phyloP scores from a whole-genome alignment of 2,888 invertebrate species.

The Andrena haemorrhoa region DNA sequence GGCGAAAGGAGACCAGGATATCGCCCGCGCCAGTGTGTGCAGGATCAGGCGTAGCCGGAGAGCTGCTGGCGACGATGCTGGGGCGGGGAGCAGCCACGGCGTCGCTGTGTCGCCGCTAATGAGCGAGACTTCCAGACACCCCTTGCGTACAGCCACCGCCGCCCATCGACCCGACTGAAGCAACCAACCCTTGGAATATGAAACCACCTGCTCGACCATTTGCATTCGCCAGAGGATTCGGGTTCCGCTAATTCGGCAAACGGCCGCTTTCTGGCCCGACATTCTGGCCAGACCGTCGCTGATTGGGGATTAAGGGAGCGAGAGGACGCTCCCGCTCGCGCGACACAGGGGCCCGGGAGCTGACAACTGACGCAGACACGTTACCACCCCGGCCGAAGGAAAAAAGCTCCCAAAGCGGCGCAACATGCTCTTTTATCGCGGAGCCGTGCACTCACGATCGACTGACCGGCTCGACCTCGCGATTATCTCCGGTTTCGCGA shows the following conservation, averaged over 20 bases:
- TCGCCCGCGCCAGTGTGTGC: slow-evolving; percentile 2
- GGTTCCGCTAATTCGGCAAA: slow-evolving; percentile 63
- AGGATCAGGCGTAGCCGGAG: slow-evolving; percentile 24
- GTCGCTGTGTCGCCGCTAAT: slow-evolving; percentile 70
- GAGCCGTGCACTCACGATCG: background rate
- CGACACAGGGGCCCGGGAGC: slow-evolving; percentile 1
- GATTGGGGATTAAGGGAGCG: slow-evolving; percentile 57
- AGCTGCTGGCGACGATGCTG: slow-evolving; percentile 35
- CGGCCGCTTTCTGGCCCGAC: slow-evolving; percentile 42
- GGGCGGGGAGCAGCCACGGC: slow-evolving; percentile 40
- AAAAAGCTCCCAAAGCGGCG: slow-evolving; percentile 10
- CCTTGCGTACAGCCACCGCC: slow-evolving; percentile 47
- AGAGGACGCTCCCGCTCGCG: slow-evolving; percentile 13
- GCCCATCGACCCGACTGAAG: slow-evolving; percentile 25
- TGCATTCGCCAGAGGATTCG: slow-evolving; percentile 60
- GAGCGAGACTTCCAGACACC: slow-evolving; percentile 73
- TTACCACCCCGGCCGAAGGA: background rate
- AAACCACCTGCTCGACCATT: slow-evolving; percentile 71
- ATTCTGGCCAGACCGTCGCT: slow-evolving; percentile 29
- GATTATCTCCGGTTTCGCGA: slow-evolving; percentile 6
- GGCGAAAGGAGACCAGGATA: slow-evolving; percentile 16
- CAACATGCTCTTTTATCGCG: background rate
- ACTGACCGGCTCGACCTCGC: background rate
- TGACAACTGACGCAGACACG: slow-evolving; percentile 12
- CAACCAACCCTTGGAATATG: slow-evolving; percentile 69